Evolutionary conservation across 92 coral and sea anemone genomes (phyloP).

Genomic region (Bergia sp.): DNA sequence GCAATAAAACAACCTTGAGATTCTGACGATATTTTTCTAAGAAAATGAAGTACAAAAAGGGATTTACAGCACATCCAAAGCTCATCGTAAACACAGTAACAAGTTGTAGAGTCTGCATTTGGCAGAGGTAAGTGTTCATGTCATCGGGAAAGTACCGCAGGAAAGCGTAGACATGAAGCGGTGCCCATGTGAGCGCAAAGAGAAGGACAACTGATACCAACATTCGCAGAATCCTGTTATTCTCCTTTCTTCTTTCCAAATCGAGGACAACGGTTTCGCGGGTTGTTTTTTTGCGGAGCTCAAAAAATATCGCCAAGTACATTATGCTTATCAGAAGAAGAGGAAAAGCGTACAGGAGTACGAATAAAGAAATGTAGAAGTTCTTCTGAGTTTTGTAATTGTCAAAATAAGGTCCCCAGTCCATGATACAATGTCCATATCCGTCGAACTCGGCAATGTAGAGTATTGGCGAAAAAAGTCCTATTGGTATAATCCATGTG

Average conservation of each 20-base stretch:
- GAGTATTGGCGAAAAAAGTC: constrained; percentile 16
- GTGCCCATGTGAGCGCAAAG: constrained; percentile 33
- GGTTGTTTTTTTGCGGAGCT: constrained; percentile 5
- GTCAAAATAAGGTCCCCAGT: constrained; percentile 39
- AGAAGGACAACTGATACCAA: constrained; percentile 27
- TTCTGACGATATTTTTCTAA: constrained; percentile 34
- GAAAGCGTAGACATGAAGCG: constrained; percentile 34
- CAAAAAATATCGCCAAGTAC: constrained; percentile 26
- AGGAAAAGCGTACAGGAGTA: constrained; percentile 12
- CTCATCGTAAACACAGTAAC: constrained; percentile 33
- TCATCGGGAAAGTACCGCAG: constrained; percentile 8
- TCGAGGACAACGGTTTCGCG: background rate
- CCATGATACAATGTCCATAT: constrained; percentile 4
- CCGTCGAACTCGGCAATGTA: constrained; percentile 24
- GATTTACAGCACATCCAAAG: constrained; percentile 25
- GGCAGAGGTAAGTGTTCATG: background rate
- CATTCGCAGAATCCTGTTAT: constrained; percentile 25
- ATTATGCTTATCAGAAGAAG: background rate
- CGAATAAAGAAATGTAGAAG: constrained; percentile 30
- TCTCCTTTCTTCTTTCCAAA: constrained; percentile 20
- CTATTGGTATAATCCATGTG: constrained; percentile 20
- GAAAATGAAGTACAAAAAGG: constrained; percentile 31
- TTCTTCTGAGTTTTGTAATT: constrained; percentile 18
- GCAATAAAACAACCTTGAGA: background rate
- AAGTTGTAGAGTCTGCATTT: background rate